Evolutionary conservation across 2,797 vertebrate species (phyloP), one percentile per base, ranked within the genome.

Genomic region (Megalops cyprinoides): DNA sequence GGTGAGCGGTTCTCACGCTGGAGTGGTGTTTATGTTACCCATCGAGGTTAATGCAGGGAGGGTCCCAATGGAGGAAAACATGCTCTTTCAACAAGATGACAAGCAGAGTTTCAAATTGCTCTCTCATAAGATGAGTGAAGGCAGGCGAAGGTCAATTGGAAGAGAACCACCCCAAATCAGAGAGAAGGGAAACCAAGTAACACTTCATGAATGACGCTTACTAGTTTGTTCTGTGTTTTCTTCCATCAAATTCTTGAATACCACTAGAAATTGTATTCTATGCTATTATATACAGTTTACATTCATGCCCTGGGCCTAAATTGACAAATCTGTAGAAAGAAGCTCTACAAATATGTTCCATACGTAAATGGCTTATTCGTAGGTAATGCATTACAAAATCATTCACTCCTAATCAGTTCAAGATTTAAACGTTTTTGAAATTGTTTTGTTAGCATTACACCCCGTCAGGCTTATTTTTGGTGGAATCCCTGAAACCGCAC

Each of bases 401-500:
- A 77, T 74, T 39, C 37, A 74, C n/a, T 74, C 20, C 20, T 62
- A 73, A 78, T 78, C 46, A 34, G 9, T 78, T 73, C 25, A 48
- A 78, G 58, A 78, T 78, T 49, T 42, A 56, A 23, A 12, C 28
- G 51, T n/a, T n/a, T n/a, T n/a, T n/a, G n/a, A n/a, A n/a, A 79
- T 73, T 78, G 34, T 73, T 71, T 20, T 76, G 76, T 5, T 56
- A 53, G 44, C 28, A 71, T 81, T 76, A 73, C 76, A 69, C 37
- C 56, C 82, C 67, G 44, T 74, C 25, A 39, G 31, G 58, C 60
- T 37, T 65, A 73, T 69, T 74, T 37, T 53, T 71, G 73, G 48
- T 51, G 55, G 71, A 80, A 77, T 39, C 25, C 51, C 67, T 58
- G 55, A 82, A 82, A 82, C 71, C 76, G 39, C 53, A 49, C 44